Evolutionary conservation across 1,140 invertebrate species (phyloP), one percentile per base, ranked within the genome.

Genomic region (Drosophila suzukii): DNA sequence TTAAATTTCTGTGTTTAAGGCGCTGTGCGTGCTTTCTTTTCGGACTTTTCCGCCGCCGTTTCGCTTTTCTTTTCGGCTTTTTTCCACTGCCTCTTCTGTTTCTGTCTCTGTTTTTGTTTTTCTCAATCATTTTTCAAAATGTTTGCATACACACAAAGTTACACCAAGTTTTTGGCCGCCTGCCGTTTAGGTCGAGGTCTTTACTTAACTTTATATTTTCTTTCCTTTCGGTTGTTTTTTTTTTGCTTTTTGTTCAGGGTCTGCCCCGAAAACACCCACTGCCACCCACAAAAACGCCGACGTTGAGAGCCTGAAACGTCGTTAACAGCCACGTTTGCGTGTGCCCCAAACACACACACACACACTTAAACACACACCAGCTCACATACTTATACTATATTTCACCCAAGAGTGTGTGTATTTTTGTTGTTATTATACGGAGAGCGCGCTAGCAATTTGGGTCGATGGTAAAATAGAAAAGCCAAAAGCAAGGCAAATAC

Each of bases 391-490:
- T 62, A 71, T 56, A 67, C 44, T 53, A 63, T 65, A 66, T 65
- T 49, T 50, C 30, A 75, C 36, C 73, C 57, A 71, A 50, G 57
- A 72, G 61, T 62, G 54, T 72, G 46, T 54, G 50, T 80, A 67
- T 85, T 78, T 76, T 78, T 86, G 75, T 86, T 86, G 61, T 83
- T 83, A 72, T 71, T 78, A 78, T 70, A 70, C 50, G 44, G 32
- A 71, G 66, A 71, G 78, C 49, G 72, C 71, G 83, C 75, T 78
- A 80, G 85, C 85, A 89, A 88, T 89, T 88, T 88, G 84, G 84
- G 84, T 88, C 84, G 84, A 89, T 89, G 84, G 85, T 81, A 88
- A 88, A 88, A 88, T 88, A 89, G 84, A 88, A 88, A 88, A 88
- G 84, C 84, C 80, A 88, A 89, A 88, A 89, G 80, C 79, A 79